Conservation (phyloP, 2,113 vertebrate species). For the Chaetura pelagica region DNA sequence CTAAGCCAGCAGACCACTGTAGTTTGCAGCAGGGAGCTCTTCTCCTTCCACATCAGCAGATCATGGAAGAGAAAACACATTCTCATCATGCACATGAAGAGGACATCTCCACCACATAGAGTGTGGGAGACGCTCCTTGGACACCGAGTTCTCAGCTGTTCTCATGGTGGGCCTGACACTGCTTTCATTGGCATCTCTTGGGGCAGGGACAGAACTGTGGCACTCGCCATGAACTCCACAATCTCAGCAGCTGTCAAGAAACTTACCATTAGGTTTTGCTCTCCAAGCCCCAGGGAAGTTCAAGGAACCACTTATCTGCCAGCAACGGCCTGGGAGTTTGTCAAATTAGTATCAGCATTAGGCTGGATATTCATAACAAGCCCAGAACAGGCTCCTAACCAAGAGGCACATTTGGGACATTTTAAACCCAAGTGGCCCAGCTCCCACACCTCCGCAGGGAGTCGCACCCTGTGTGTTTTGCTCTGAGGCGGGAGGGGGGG, state of each 20-base stretch:
- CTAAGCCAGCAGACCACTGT: background rate
- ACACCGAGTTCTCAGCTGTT: background rate
- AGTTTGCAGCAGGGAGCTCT: background rate
- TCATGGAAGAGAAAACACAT: background rate
- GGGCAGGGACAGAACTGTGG: background rate
- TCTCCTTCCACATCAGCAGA: background rate
- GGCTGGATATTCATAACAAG: background rate
- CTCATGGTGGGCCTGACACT: background rate
- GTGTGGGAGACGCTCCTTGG: background rate
- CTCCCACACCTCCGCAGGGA: background rate
- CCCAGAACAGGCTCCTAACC: background rate
- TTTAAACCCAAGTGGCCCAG: background rate
- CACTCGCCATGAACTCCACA: background rate
- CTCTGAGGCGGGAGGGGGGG: background rate
- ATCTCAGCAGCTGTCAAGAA: background rate
- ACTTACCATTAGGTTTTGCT: background rate
- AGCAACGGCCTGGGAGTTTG: background rate
- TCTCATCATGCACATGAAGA: background rate
- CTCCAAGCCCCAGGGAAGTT: background rate
- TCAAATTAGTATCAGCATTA: background rate
- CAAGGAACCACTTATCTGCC: background rate
- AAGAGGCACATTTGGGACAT: background rate
- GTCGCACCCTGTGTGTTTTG: fast-evolving
- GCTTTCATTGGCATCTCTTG: background rate
- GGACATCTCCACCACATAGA: background rate